Conservation (phyloP, 2,888 invertebrate genomes). For the Aphidius colemani region DNA sequence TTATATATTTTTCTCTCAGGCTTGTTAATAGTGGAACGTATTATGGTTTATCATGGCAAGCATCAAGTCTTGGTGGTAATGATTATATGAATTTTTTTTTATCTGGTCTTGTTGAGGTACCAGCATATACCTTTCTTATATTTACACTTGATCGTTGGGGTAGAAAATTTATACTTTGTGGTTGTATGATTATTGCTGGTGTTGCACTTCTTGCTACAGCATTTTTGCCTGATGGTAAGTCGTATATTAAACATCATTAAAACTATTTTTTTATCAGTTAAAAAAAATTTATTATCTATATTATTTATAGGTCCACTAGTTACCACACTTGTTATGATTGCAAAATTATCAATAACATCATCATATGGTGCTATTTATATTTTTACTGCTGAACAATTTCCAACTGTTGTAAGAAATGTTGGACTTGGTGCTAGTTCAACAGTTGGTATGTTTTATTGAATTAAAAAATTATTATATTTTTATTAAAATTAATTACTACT, state of each 20-base stretch:
- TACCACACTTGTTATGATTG: conserved; percentile 70
- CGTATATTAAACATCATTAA: no score
- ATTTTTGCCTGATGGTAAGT: conserved; percentile 63
- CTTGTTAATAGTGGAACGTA: conserved; percentile 78
- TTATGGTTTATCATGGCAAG: conserved; percentile 79
- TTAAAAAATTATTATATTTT: no score
- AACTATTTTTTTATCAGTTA: conserved; percentile 54
- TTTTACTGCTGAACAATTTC: conserved; percentile 76
- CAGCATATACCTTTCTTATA: conserved; percentile 71
- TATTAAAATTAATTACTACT: no score
- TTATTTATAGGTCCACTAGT: conserved; percentile 56
- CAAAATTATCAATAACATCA: conserved; percentile 74
- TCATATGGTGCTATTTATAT: conserved; percentile 77
- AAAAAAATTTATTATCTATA: conserved; percentile 47
- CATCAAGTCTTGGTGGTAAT: conserved; percentile 73
- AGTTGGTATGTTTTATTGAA: conserved; percentile 42
- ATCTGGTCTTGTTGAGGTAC: conserved; percentile 77
- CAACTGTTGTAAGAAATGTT: conserved; percentile 72
- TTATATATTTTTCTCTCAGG: conserved; percentile 56
- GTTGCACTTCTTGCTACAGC: conserved; percentile 65
- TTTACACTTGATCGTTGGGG: conserved; percentile 74
- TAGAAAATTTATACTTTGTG: conserved; percentile 70
- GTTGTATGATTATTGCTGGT: conserved; percentile 71
- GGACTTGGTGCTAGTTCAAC: conserved; percentile 70
- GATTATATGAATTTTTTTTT: conserved; percentile 75